Percentiles rank a stretch among this genome's conserved stretches.
Conservation (phyloP, 2,797 vertebrate genomes). For the Protonibea diacanthus region DNA sequence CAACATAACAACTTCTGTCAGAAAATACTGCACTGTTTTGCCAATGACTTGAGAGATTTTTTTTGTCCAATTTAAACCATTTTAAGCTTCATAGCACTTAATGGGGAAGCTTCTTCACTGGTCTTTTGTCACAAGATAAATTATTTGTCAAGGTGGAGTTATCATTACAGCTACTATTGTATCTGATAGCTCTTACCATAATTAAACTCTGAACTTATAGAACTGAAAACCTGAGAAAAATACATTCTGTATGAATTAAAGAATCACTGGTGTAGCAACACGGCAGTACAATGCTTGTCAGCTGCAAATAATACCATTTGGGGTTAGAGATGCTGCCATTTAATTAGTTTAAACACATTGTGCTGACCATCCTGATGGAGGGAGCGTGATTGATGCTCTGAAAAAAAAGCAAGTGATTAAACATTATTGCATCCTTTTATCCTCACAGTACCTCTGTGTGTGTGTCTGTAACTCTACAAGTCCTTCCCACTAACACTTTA, state of each 20-base stretch:
- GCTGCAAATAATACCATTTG: not conserved
- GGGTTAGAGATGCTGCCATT: slow-evolving; percentile 18
- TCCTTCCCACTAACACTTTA: not conserved
- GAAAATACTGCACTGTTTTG: slow-evolving; percentile 21
- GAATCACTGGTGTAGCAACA: not conserved
- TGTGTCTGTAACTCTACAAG: slow-evolving; percentile 3
- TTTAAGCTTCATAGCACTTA: not conserved
- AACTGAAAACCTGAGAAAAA: not conserved
- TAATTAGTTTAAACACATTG: slow-evolving; percentile 24
- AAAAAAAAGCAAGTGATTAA: slow-evolving; percentile 38
- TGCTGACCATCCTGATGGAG: slow-evolving; percentile 19
- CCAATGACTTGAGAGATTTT: not conserved
- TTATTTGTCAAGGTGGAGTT: not conserved
- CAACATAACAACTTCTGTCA: not conserved
- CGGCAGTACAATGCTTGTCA: not conserved
- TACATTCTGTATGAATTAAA: not conserved
- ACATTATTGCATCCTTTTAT: slow-evolving; percentile 31
- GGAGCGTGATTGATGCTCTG: slow-evolving; percentile 27
- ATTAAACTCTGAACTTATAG: not conserved
- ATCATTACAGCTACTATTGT: not conserved
- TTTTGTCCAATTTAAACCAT: not conserved
- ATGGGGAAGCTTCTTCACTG: not conserved
- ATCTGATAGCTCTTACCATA: not conserved
- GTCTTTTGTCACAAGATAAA: not conserved
- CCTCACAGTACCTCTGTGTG: slow-evolving; percentile 4